Base-by-base conservation (phyloP, 2,888 invertebrate species). In the Tiliacea aurago region DNA sequence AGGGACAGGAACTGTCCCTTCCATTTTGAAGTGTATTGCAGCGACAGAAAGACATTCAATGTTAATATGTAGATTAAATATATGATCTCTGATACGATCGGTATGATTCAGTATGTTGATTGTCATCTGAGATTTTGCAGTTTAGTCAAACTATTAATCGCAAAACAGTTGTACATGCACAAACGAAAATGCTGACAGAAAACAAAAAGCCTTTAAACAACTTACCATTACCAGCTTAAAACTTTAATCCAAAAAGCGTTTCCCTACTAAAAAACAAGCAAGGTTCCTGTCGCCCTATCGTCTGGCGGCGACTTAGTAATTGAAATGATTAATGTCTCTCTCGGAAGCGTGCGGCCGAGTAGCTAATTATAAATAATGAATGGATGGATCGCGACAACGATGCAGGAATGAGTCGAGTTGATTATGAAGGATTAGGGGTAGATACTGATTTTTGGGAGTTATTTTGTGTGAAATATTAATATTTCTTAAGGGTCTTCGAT, bases 321-420 rank as follows among this genome's bases (percentile, higher is more conserved):
- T 91, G 91, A 85, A 88, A 91, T 93, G 94, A 93, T 94, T 91
- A 92, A 94, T 93, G 91, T 86, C 79, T 86, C 86, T 85, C 84
- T 83, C 88, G 87, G 86, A 80, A 81, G 85, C 83, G 85, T 83
- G 84, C 85, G 86, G 81, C 80, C 87, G 88, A 89, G 84, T 86
- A 88, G 86, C 92, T 93, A 92, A 94, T 94, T 94, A 94, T 92
- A 93, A 93, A 93, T 94, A 93, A 94, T 94, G 90, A 93, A 93
- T 91, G 90, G 89, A 88, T 86, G 84, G 81, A 84, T 84, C 76
- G 70, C 73, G 76, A 67, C 80, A 72, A 77, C 67, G 74, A 81
- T 65, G 70, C 45, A 81, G 58, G 81, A 72, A 81, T 72, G 69
- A 76, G n/a, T 47, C n/a, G 51, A 71, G 70, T 82, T 84, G 67